Evolutionary conservation across 1,140 invertebrate genomes (phyloP), one percentile per base, ranked within the genome.

Genomic region (Phthorimaea operculella): DNA sequence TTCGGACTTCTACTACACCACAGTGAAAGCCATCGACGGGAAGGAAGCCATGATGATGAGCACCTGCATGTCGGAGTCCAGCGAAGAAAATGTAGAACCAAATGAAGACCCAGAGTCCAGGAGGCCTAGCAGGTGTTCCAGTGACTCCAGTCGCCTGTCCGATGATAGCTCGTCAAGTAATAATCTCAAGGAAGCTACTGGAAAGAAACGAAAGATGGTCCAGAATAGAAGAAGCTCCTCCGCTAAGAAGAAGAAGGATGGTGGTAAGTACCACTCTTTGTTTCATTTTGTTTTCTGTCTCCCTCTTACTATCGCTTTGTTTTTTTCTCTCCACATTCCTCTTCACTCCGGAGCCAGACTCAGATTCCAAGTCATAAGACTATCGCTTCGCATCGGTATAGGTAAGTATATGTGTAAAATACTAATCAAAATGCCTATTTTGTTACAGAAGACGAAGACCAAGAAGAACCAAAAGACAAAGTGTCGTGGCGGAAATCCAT

Each of bases 131-230:
- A 67, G 81, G 60, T 84, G 81, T 61, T 84, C 81, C 1, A 84
- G 78, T 55, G 81, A 84, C 59, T 84, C 79, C 0, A 81, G 81
- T 60, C 64, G 78, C 21, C 54, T 83, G 17, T 84, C 81, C 15
- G 81, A 84, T 61, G 81, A 84, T 45, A 83, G 79, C 54, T 83
- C 78, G 0, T 79, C 71, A 0, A 79, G 79, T 53, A 79, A 67
- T 56, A 70, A 70, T 12, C 58, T 75, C 9, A 16, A 72, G 18
- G 79, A 81, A 63, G 48, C 47, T 4, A 68, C 72, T 28, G 61
- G 65, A 1, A 72, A 72, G 49, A 85, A 85, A 62, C 66, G 82
- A 15, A 85, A 85, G 63, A 65, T 70, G 44, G 68, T 67, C 33
- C 59, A 66, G 4, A 67, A 44, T 48, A 81, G 67, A 64, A 67